Evolutionary conservation across 2,113 vertebrate species (phyloP), one percentile per base, ranked within the genome.

Genomic region (Ariopsis seemanni): DNA sequence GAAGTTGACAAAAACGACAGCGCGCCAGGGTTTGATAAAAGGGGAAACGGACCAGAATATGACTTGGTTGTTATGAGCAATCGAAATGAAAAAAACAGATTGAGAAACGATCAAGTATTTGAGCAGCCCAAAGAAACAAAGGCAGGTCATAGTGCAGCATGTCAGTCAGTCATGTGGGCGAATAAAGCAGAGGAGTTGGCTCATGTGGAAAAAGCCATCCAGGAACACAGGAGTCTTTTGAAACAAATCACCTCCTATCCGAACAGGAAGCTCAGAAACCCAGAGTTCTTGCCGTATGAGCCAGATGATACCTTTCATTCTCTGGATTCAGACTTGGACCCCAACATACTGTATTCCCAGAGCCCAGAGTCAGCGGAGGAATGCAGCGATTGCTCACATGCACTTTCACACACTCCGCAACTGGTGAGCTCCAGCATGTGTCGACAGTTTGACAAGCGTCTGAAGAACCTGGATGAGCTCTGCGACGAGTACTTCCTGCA

Each of bases 221-320:
- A 94, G 0, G 97, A 96, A 69, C 97, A 99, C 90, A 96, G 96
- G 85, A 97, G 98, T 55, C 94, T 99, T 82, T 92, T 99, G 69
- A 97, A 95, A 69, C 98, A 99, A 92, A 97, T 99, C 85, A 94
- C 96, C 9, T 97, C 96, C 0, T 99, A 98, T 90, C 97, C 97
- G 15, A 96, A 97, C 87, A 96, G 96, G 91, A 98, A 98, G 92
- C 80, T 95, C 85, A 96, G 96, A 90, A 93, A 93, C 18, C 93
- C 96, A 0, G 95, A 96, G 80, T 96, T 96, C 89, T 94, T 96
- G 83, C 94, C 96, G 2, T 97, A 96, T 0, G 96, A 98, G 82
- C 93, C 92, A 0, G 95, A 95, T 0, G 86, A 92, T 34, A 55
- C 25, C 0, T 87, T 86, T 48, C 93, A 92, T 2, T 89, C n/a